Evolutionary conservation across 1,140 invertebrate genomes (phyloP).

Genomic region (Tribolium madens): DNA sequence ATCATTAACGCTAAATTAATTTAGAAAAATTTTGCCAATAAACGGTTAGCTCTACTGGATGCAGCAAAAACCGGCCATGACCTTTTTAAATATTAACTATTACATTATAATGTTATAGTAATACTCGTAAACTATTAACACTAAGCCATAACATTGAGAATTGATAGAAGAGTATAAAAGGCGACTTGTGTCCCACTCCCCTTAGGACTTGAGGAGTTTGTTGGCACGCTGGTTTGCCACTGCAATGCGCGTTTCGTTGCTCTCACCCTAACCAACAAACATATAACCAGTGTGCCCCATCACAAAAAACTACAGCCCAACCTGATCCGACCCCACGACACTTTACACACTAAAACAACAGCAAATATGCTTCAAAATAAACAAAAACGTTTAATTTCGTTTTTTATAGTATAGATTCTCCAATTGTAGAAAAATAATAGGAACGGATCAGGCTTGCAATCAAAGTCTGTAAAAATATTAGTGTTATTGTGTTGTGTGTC

Average conservation of each 20-base stretch:
- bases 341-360: background rate
- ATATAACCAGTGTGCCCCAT: conserved; percentile 58
- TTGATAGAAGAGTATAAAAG: conserved; percentile 63
- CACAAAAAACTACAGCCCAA: conserved; percentile 41
- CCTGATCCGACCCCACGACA: conserved; percentile 16
- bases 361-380: background rate
- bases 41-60: conserved; percentile 28
- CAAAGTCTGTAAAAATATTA: conserved; percentile 51
- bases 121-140: conserved; percentile 50
- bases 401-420: no score
- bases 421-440: conserved; percentile 16
- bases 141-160: conserved; percentile 62
- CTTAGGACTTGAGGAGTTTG: conserved; percentile 80
- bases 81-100: conserved; percentile 26
- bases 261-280: conserved; percentile 75
- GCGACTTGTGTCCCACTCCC: conserved; percentile 56
- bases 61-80: conserved; percentile 13
- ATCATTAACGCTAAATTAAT: conserved; percentile 8
- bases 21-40: background rate
- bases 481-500: conserved; percentile 65
- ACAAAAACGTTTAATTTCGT: background rate
- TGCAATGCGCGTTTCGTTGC: conserved; percentile 84
- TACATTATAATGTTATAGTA: conserved; percentile 42
- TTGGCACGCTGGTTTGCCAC: conserved; percentile 84
- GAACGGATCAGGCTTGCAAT: conserved; percentile 53